Conservation (phyloP, 2,888 invertebrate species). For the Pristionchus entomophagus region DNA sequence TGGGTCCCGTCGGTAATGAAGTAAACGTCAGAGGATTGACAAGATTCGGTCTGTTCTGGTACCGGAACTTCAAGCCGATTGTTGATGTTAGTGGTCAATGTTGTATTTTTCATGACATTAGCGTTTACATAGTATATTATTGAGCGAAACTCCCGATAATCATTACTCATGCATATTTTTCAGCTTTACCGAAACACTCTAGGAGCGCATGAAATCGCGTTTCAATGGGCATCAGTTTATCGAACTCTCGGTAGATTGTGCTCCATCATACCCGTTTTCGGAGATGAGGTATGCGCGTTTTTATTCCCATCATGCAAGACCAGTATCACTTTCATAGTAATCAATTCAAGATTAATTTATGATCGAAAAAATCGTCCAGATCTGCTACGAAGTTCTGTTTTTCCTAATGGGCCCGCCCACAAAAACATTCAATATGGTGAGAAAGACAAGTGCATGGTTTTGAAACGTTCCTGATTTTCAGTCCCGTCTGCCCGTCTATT, state of each 20-base stretch:
- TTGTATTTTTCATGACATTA: background rate
- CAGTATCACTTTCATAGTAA: background rate
- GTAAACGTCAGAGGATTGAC: background rate
- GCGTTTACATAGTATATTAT: background rate
- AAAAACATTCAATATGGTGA: background rate
- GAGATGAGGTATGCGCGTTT: too few species aligned
- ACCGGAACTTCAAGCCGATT: background rate
- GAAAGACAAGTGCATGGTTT: background rate
- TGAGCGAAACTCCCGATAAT: background rate
- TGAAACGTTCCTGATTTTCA: background rate
- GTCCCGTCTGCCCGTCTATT: conserved; percentile 1
- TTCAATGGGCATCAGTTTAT: background rate
- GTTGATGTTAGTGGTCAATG: background rate
- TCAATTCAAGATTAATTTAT: background rate
- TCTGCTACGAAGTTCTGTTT: background rate
- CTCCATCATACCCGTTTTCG: background rate
- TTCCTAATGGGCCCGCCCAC: background rate
- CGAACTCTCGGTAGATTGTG: background rate
- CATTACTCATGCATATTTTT: background rate
- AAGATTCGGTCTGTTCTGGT: background rate
- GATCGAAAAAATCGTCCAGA: too few species aligned
- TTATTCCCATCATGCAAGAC: too few species aligned
- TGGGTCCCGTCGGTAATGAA: background rate
- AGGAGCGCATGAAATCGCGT: background rate
- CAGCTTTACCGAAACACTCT: background rate